These are phyloP conservation scores for Bungarus multicinctus DNA, from an alignment of 2,113 vertebrate species.

Conservation along the genomic window DNA sequence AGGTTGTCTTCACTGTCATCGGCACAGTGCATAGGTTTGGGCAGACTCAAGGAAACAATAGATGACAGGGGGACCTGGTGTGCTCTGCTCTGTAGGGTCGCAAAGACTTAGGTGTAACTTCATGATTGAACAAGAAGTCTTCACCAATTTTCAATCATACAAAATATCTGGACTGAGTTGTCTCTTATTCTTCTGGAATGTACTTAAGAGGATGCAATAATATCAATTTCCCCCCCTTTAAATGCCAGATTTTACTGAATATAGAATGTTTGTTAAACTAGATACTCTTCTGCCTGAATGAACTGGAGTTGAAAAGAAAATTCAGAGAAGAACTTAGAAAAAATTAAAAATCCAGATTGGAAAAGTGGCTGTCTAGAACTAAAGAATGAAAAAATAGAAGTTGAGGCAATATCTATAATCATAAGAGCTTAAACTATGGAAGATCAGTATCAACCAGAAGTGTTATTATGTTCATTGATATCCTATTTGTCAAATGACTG, in stretches of 20 bases:
- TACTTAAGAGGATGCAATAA: neutral
- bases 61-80: neutral
- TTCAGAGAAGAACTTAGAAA: neutral
- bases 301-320: no score
- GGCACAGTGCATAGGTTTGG: neutral
- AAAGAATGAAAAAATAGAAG: neutral
- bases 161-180: neutral
- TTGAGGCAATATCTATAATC: neutral
- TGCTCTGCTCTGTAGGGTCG: neutral
- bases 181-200: neutral
- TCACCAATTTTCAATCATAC: neutral
- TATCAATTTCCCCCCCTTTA: neutral
- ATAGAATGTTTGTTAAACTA: neutral
- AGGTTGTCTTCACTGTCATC: neutral
- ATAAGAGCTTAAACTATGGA: neutral
- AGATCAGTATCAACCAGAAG: neutral
- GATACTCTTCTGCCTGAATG: neutral
- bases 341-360: neutral
- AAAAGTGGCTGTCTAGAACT: neutral
- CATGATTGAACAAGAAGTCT: neutral
- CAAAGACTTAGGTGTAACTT: neutral
- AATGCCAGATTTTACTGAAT: neutral
- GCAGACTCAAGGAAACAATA: neutral
- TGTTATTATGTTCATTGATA: neutral
- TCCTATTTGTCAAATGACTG: neutral